Base-by-base conservation (phyloP, 2,113 vertebrate species). In the Callospermophilus lateralis region DNA sequence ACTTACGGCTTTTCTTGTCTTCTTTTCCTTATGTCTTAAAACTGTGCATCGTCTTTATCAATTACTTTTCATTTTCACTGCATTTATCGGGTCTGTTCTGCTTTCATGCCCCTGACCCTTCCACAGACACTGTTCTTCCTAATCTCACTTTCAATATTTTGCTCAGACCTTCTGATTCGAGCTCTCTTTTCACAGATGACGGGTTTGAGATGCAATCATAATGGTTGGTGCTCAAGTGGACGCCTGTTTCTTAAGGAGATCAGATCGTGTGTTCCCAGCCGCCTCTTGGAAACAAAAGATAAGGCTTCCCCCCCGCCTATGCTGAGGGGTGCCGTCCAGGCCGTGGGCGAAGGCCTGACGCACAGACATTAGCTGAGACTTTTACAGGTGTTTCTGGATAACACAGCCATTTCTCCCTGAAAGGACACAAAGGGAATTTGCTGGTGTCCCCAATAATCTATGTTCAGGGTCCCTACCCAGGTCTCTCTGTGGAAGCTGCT, bases 91-190 rank as follows among this genome's bases (percentile, higher is more conserved):
- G 97, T 87, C 97, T 93, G 28, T 93, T 97, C 86, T 80, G 93
- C 94, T 93, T 98, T 98, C 80, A 42, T 83, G 53, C 96, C 96
- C 78, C 96, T 80, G 95, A 97, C 96, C 96, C 93, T 85, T 94
- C 95, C 79, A 96, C 58, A 97, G 97, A 97, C 76, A 84, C 53
- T 76, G 80, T 93, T 91, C 93, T 94, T 89, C 37, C 39, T 86
- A 95, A 97, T 94, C 93, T 96, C 13, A 24, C 90, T 97, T 96
- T 70, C 83, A 97, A 95, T 95, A 96, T 98, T 98, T 98, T 97
- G 68, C 97, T 80, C 58, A 97, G 89, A 70, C 84, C 84, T 89
- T 80, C 93, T 74, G 95, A 97, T 92, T 86, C 37, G 0, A 78
- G 84, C 80, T 96, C 61, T 76, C 90, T 96, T 97, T 95, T 94